These are phyloP conservation scores for Cheilosia variabilis DNA, from an alignment of 2,888 invertebrate genomes.

Conservation along the genomic window DNA sequence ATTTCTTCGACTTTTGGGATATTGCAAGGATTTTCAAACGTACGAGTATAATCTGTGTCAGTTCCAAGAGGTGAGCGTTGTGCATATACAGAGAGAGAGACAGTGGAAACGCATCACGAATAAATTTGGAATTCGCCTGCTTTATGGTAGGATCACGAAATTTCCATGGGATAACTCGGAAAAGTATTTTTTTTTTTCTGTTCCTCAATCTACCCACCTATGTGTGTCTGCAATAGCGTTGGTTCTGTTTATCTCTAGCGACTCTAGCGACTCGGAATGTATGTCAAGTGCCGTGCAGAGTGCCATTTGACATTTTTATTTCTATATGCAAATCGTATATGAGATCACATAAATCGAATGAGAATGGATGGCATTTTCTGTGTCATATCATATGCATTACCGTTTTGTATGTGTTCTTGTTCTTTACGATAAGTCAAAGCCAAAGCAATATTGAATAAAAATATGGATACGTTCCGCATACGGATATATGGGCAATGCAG, in stretches of 20 bases:
- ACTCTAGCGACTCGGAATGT: slow-evolving; percentile 19
- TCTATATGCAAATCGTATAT: slow-evolving; percentile 10
- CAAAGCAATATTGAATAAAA: slow-evolving; percentile 8
- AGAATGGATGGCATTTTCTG: slow-evolving; percentile 40
- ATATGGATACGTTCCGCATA: not conserved
- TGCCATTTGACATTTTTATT: slow-evolving; percentile 58
- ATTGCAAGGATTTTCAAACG: slow-evolving; percentile 37
- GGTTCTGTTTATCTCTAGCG: not conserved
- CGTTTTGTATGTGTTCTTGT: not conserved
- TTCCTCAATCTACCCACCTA: not conserved
- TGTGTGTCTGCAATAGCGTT: slow-evolving; percentile 12
- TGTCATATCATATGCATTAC: slow-evolving; percentile 3
- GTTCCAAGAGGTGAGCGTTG: not conserved
- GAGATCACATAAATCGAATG: slow-evolving; percentile 47
- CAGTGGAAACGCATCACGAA: slow-evolving; percentile 38
- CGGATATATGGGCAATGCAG: not conserved
- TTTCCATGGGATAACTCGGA: slow-evolving; percentile 29
- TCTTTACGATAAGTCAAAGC: not conserved
- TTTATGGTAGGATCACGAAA: slow-evolving; percentile 1
- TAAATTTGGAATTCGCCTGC: slow-evolving; percentile 31
- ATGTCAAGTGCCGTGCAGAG: slow-evolving; percentile 47
- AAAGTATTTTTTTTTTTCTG: slow-evolving; percentile 11
- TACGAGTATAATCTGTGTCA: slow-evolving; percentile 53
- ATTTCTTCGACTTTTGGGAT: slow-evolving; percentile 56
- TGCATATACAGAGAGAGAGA: not conserved